Evolutionary conservation across 2,113 vertebrate genomes (phyloP), one percentile per base, ranked within the genome.

Genomic region (Bambusicola thoracicus): DNA sequence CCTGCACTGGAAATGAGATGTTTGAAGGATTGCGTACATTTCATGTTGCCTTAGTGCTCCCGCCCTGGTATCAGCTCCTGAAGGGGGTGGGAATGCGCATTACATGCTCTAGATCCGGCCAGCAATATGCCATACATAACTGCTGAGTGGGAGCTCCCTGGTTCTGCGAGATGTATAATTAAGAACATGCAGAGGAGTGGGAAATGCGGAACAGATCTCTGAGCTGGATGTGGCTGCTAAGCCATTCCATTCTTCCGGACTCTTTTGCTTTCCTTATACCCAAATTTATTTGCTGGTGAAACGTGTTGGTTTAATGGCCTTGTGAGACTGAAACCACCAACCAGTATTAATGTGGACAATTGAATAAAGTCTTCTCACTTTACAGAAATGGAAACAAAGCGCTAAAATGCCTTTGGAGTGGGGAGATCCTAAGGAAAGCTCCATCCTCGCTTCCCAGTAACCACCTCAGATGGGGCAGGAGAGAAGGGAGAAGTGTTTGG

Each of bases 161-260:
- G 51, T 72, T 84, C 87, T 85, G 53, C 4, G 11, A 73, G 77
- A n/a, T 22, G 41, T 81, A 11, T 95, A 95, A 94, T 95, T 92
- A 90, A 93, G 90, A 92, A 80, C 89, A 93, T 1, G 38, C 76
- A 90, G 70, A 90, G 76, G 69, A 92, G 68, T 67, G 56, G 91
- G 85, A 91, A 90, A 94, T 78, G 69, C 88, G 88, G 87, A 91
- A 48, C 80, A 81, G 90, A 79, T 62, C 72, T 68, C 72, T 1
- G 1, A 43, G 56, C 51, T 93, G 79, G 25, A 22, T 84, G 79
- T 25, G 20, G 30, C 67, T 96, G 34, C 65, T 79, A 20, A 89
- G 40, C 22, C 9, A 6, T 86, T 77, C 76, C 67, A 41, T 72
- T 84, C 81, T 49, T 86, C 62, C 44, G 14, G 56, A 87, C 25